Conservation (phyloP, 2,888 invertebrate genomes). For the Allacma fusca region DNA sequence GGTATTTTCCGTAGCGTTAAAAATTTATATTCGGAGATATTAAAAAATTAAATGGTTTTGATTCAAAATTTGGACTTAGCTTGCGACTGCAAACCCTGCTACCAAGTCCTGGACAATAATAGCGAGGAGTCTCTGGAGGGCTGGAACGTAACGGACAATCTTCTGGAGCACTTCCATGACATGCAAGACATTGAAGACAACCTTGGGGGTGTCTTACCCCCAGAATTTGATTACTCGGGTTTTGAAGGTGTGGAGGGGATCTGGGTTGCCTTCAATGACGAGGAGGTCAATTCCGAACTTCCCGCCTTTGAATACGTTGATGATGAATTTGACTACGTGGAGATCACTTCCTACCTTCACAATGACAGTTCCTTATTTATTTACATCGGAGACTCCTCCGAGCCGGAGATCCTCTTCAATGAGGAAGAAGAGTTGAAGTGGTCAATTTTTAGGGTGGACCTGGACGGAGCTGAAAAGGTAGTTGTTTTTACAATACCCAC, state of each 20-base stretch:
- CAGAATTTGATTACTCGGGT: neutral
- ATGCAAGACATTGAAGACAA: neutral
- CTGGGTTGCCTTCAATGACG: neutral
- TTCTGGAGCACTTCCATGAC: neutral
- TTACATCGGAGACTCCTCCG: neutral
- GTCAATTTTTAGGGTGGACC: neutral
- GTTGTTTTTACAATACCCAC: no score
- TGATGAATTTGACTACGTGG: neutral
- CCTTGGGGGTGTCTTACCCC: neutral
- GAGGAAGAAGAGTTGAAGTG: neutral
- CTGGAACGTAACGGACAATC: neutral
- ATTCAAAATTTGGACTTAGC: neutral
- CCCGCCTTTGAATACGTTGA: neutral
- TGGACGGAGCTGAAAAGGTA: neutral
- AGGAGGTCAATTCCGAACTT: neutral
- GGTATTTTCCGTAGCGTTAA: no score
- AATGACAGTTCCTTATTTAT: neutral
- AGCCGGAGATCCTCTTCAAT: neutral
- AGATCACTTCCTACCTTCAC: neutral
- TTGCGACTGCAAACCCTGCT: neutral
- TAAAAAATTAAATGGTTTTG: no score
- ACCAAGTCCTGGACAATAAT: neutral
- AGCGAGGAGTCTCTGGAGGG: neutral
- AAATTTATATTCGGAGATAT: no score
- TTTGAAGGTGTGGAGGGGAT: neutral